Evolutionary conservation across 2,888 invertebrate genomes (phyloP).

Genomic region (Hyposoter didymator): DNA sequence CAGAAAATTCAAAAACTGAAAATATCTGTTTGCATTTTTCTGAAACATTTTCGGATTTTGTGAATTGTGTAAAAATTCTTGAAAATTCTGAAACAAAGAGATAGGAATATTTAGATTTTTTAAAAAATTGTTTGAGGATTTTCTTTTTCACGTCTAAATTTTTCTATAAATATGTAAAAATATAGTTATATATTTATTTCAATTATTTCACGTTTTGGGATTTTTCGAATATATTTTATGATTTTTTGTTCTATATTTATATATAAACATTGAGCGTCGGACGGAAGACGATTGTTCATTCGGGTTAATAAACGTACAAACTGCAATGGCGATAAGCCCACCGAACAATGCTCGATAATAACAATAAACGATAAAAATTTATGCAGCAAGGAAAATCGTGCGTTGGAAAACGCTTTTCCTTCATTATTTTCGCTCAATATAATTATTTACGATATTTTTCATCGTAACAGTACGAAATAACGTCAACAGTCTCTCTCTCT

Average conservation of each 20-base stretch:
- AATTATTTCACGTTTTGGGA: neutral
- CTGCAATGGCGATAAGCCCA: slow-evolving; percentile 60
- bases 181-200: slow-evolving; percentile 11
- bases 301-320: slow-evolving; percentile 15
- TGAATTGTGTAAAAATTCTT: too few species aligned
- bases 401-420: slow-evolving; percentile 4
- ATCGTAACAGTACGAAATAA: slow-evolving; percentile 31
- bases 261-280: slow-evolving; percentile 59
- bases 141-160: too few species aligned
- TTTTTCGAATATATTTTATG: too few species aligned
- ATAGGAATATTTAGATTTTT: too few species aligned
- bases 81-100: too few species aligned
- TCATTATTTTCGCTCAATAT: slow-evolving; percentile 2
- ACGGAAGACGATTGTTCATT: slow-evolving; percentile 60
- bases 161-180: slow-evolving; percentile 16
- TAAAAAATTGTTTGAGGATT: too few species aligned
- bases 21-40: too few species aligned
- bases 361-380: slow-evolving; percentile 22
- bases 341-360: slow-evolving; percentile 40
- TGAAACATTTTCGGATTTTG: too few species aligned
- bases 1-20: too few species aligned
- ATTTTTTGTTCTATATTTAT: neutral
- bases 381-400: slow-evolving; percentile 20
- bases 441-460: slow-evolving; percentile 47
- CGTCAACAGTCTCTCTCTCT: slow-evolving; percentile 58